These are phyloP conservation scores for Aplocera efformata DNA, from an alignment of 2,888 invertebrate species.

Conservation along the genomic window DNA sequence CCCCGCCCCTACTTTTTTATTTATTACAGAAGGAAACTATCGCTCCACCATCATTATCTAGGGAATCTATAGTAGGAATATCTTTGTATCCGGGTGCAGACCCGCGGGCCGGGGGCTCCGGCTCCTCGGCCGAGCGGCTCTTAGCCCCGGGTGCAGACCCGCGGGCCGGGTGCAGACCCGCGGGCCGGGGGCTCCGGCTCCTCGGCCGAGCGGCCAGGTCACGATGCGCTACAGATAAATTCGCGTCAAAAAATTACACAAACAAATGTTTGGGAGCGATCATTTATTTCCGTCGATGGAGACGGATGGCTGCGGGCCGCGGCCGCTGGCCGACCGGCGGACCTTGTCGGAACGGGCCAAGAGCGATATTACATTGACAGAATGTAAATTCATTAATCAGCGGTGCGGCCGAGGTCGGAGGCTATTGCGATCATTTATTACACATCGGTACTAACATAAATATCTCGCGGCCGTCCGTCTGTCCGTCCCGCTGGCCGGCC, in stretches of 20 bases:
- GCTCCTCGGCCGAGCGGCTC: no score
- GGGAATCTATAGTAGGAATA: no score
- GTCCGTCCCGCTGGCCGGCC: no score
- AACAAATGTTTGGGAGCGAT: conserved; percentile 26
- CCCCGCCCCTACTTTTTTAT: no score
- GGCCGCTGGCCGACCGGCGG: no score
- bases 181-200: not conserved
- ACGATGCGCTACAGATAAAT: conserved; percentile 18
- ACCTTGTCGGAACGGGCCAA: conserved; percentile 5
- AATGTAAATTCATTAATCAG: conserved; percentile 15
- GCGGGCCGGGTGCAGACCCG: no score
- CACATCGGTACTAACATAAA: conserved; percentile 29
- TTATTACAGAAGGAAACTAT: no score
- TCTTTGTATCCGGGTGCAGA: no score
- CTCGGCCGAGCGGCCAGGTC: not conserved
- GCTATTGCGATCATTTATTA: conserved; percentile 28
- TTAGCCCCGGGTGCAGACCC: no score
- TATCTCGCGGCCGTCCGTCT: conserved; percentile 25
- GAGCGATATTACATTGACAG: not conserved
- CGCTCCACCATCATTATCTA: no score
- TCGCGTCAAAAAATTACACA: conserved; percentile 29
- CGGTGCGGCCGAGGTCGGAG: conserved; percentile 19
- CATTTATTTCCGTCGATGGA: conserved; percentile 22
- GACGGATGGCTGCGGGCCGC: conserved; percentile 19
- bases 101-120: no score